These are phyloP conservation scores for Ptychodera flava DNA, from an alignment of 35 echinoderm and acorn worm species.

Conservation along the genomic window DNA sequence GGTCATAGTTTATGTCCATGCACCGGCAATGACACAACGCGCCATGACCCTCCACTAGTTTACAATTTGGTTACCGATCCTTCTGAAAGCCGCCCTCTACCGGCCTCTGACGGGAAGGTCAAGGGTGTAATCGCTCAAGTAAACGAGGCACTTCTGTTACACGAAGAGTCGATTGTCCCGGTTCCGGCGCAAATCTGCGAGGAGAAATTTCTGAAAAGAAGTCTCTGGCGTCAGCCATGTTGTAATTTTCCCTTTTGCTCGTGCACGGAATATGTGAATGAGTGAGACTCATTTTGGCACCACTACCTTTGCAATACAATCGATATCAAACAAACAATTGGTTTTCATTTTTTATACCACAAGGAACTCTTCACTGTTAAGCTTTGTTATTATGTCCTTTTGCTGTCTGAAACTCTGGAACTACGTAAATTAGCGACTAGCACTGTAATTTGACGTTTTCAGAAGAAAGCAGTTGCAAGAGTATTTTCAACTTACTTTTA, in stretches of 20 bases:
- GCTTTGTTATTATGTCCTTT: too few relatives aligned
- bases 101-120: slow-evolving; percentile 42
- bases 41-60: slow-evolving; percentile 77
- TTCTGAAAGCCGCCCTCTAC: slow-evolving; percentile 47
- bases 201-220: slow-evolving; percentile 45
- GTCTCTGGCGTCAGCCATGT: too few relatives aligned
- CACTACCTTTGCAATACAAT: too few relatives aligned
- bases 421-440: too few relatives aligned
- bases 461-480: too few relatives aligned
- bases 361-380: too few relatives aligned
- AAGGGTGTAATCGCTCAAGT: slow-evolving; percentile 46
- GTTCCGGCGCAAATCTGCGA: slow-evolving; percentile 52
- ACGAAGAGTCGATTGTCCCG: slow-evolving; percentile 33
- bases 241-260: slow-evolving; percentile 83
- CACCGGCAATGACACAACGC: slow-evolving; percentile 40
- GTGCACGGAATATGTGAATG: slow-evolving; percentile 50
- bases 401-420: too few relatives aligned
- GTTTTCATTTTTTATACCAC: too few relatives aligned
- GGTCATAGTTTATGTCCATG: slow-evolving; percentile 67
- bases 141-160: slow-evolving; percentile 34
- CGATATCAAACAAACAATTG: too few relatives aligned
- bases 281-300: too few relatives aligned
- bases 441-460: too few relatives aligned
- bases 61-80: slow-evolving; percentile 66
- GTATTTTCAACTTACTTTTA: too few relatives aligned